phyloP scores from a whole-genome alignment of 2,888 invertebrate genomes.

The Pollenia angustigena region DNA sequence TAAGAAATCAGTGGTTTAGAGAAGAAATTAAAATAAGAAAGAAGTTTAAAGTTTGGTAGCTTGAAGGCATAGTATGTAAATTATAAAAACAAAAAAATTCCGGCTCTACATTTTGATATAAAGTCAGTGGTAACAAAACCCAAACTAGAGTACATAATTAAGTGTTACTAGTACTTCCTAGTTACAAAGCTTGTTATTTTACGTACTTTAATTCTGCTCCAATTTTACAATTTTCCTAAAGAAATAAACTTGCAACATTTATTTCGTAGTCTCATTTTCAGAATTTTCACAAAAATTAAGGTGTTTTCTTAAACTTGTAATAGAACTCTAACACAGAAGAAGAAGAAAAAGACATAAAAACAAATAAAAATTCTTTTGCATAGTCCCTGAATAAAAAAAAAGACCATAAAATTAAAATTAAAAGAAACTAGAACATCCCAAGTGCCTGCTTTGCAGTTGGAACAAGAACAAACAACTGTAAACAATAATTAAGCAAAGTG shows the following conservation, averaged over 20 bases:
- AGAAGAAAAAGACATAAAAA: slow-evolving; percentile 1
- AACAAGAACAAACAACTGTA: slow-evolving; percentile 35
- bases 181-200: slow-evolving; percentile 18
- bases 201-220: slow-evolving; percentile 15
- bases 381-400: slow-evolving; percentile 24
- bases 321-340: neutral
- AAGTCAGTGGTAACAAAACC: neutral
- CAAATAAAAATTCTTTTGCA: slow-evolving; percentile 20
- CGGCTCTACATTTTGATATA: neutral
- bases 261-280: neutral
- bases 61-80: slow-evolving; percentile 28
- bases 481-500: slow-evolving; percentile 53
- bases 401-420: neutral
- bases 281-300: slow-evolving; percentile 21
- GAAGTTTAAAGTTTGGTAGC: neutral
- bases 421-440: slow-evolving; percentile 34
- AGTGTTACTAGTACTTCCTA: slow-evolving; percentile 33
- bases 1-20: slow-evolving; percentile 37
- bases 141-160: slow-evolving; percentile 51
- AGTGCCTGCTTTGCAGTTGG: slow-evolving; percentile 12
- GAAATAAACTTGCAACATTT: slow-evolving; percentile 14
- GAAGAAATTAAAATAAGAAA: slow-evolving; percentile 3
- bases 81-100: neutral
- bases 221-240: slow-evolving; percentile 48
- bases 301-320: neutral